Evolutionary conservation across 2,888 invertebrate genomes (phyloP), one percentile per base, ranked within the genome.

Genomic region (Polia nebulosa): DNA sequence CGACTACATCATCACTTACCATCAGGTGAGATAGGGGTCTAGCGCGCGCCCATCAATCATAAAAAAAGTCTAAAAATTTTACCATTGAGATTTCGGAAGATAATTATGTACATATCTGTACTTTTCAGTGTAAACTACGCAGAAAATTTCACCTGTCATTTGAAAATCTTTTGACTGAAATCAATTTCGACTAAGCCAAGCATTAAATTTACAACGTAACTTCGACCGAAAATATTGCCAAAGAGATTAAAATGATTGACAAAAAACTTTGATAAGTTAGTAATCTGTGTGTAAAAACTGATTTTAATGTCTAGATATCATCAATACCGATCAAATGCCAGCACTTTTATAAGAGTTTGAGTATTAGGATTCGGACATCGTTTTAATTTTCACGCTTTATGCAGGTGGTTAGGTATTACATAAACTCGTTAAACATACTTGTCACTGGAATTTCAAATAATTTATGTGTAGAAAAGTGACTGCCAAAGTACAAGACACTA

Each of bases 271-370:
- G 22, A 72, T 51, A 41, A 51, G 29, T 71, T 72, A 20, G 34
- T 25, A 15, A 63, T 34, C 29, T 47, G 27, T 49, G 17, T 29
- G 51, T 3, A 49, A 49, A 76, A 65, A 72, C 29, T 56, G 60
- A 62, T 72, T 77, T 57, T 34, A 45, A 29, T 25, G 63, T 72
- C 77, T 67, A 67, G 77, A 77, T 67, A 36, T 67, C 56, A 62
- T 39, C 39, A 67, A 60, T 63, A 53, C 39, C 11, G 51, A 60
- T 67, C 67, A 52, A 63, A 72, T 22, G 3, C 13, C n/a, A 32
- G 13, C 2, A 34, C 11, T n/a, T 55, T 64, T 22, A 17, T 0
- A 13, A 34, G 22, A 29, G 36, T 20, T 47, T 39, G n/a, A 22
- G 5, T 34, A 45, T 39, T 36, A 1, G 15, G 22, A 45, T 67